phyloP scores from a whole-genome alignment of 2,113 vertebrate genomes.

The Hystrix brachyura region DNA sequence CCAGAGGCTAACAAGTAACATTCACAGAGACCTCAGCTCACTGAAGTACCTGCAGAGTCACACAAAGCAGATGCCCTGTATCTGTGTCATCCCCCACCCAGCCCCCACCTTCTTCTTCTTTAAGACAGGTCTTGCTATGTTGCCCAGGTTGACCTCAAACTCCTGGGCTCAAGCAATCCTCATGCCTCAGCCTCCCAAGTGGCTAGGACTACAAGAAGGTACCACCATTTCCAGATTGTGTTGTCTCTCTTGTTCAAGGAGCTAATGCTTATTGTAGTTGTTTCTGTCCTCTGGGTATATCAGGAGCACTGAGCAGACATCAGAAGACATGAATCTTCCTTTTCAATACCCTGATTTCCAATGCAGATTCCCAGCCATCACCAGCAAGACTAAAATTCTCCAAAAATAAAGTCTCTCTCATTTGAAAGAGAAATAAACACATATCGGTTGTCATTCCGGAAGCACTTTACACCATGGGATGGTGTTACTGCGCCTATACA shows the following conservation, averaged over 20 bases:
- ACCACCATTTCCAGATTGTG: background rate
- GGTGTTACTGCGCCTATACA: accelerated
- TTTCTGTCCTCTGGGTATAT: background rate
- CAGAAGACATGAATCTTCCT: background rate
- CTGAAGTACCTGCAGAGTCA: background rate
- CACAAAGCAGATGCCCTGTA: accelerated
- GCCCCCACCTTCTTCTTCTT: background rate
- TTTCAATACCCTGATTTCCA: background rate
- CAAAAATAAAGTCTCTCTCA: background rate
- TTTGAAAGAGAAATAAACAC: conserved; percentile 46
- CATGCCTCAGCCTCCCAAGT: background rate
- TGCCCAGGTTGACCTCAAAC: background rate
- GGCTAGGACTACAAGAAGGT: background rate
- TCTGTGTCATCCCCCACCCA: no score
- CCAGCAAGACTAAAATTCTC: background rate
- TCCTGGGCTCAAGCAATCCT: background rate
- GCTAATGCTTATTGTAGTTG: background rate
- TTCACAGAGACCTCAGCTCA: background rate
- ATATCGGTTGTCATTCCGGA: background rate
- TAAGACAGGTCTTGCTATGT: background rate
- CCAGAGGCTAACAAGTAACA: background rate
- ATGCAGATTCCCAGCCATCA: background rate
- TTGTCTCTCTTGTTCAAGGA: background rate
- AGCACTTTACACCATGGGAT: background rate
- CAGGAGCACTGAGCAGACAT: background rate